Percentiles rank a stretch among this genome's conserved stretches.
These are phyloP conservation scores for Peromyscus aztecus DNA, from an alignment of 2,797 vertebrate species.

Conservation along the genomic window DNA sequence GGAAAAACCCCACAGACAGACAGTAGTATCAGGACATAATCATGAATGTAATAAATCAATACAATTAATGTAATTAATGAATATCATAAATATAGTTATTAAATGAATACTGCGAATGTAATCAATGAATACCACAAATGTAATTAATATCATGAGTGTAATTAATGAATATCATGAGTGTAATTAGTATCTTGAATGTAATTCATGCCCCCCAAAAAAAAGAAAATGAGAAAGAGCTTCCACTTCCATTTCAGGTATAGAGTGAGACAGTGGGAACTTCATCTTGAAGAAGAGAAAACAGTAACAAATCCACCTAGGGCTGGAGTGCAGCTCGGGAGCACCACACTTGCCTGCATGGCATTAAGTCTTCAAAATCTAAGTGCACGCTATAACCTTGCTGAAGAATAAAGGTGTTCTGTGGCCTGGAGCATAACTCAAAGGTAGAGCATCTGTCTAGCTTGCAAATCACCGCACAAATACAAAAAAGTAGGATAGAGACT, in stretches of 20 bases:
- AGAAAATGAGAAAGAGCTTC: background rate
- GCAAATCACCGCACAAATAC: background rate
- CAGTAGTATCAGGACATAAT: no score
- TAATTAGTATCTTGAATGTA: no score
- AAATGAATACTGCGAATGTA: no score
- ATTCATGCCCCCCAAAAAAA: no score
- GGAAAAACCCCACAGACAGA: no score
- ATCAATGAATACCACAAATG: no score
- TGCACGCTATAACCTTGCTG: background rate
- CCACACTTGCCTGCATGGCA: background rate
- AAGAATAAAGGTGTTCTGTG: background rate
- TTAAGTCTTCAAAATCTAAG: conserved; percentile 45
- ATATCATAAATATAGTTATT: no score
- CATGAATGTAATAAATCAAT: no score
- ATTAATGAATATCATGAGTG: no score
- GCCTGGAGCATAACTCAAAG: background rate
- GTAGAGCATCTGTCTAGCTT: background rate
- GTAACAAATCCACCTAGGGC: background rate
- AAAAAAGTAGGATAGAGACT: background rate
- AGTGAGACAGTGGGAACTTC: background rate
- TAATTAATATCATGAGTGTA: no score
- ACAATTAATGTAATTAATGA: no score
- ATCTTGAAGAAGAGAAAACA: background rate
- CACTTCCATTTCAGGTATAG: background rate
- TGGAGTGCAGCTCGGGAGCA: background rate